Evolutionary conservation across 2,797 vertebrate species (phyloP).

Genomic region (Sebastes itinus): DNA sequence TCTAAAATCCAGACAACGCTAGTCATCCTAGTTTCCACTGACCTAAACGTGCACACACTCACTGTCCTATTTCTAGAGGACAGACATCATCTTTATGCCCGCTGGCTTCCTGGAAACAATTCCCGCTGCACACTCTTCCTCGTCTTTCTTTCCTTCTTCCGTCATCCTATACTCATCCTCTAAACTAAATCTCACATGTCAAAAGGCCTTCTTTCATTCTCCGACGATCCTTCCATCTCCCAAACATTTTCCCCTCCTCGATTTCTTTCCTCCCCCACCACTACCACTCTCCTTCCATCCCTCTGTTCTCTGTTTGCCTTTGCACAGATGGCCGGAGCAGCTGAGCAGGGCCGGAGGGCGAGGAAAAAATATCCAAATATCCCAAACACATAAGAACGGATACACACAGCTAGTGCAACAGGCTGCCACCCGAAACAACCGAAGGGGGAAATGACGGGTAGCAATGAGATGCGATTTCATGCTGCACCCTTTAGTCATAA

Average conservation of each 20-base stretch:
- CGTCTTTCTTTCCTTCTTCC: constrained; percentile 38
- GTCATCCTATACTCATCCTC: constrained; percentile 52
- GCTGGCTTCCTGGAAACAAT: constrained; percentile 58
- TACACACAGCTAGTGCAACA: constrained; percentile 40
- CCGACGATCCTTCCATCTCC: constrained; percentile 44
- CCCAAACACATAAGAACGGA: constrained; percentile 39
- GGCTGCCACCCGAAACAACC: constrained; percentile 33
- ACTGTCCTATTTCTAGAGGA: constrained; percentile 61
- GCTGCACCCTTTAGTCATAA: constrained; percentile 35
- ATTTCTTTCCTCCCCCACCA: constrained; percentile 33
- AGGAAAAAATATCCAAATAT: constrained; percentile 27
- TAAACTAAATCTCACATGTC: constrained; percentile 29
- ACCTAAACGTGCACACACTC: constrained; percentile 54
- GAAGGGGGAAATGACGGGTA: constrained; percentile 17
- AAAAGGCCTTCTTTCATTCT: constrained; percentile 57
- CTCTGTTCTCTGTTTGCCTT: constrained; percentile 79
- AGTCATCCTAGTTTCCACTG: constrained; percentile 75
- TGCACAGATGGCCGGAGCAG: constrained; percentile 84
- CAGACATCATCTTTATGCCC: constrained; percentile 61
- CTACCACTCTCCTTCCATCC: constrained; percentile 48
- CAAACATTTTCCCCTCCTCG: constrained; percentile 4
- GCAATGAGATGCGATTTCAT: constrained; percentile 12
- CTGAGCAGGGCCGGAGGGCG: constrained; percentile 79
- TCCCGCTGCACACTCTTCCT: constrained; percentile 12
- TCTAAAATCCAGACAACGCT: constrained; percentile 65